Base-by-base conservation (phyloP, 2,888 invertebrate species). In the Apodemia mormo region DNA sequence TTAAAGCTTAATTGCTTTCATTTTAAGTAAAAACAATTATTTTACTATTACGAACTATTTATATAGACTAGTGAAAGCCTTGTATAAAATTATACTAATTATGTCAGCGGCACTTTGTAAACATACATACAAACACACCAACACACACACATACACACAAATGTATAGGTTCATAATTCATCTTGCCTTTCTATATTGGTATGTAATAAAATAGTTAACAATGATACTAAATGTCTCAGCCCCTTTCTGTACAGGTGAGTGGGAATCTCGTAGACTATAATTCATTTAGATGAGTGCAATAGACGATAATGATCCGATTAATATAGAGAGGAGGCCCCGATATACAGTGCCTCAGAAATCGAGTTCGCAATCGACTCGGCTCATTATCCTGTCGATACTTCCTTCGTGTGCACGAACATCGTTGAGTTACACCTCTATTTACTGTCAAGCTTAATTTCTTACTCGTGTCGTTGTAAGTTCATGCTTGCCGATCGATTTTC, bases 311-410 rank as follows among this genome's bases (percentile, higher is more conserved):
- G 82, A 82, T 81, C 81, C 78, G 80, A 87, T 87, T 87, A 88
- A 87, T 86, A 85, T 82, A 80, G 81, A 82, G 82, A 83, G 80
- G 81, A 80, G 83, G 81, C 81, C 78, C 77, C 80, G 78, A 85
- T 54, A 54, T 54, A 84, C 83, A 82, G 82, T 80, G 78, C 33
- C 82, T 79, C 82, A 80, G 80, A 82, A 83, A 85, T 83, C 81
- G 78, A 76, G 81, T 73, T 69, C 73, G 80, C 81, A 82, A 84
- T 85, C 82, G 82, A 77, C 79, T 79, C 79, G 76, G 73, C 80
- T 85, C 83, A 92, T 93, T 92, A 93, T 88, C 84, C 82, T 92
- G 93, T 93, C 93, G 88, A 90, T 93, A 90, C 89, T 79, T 81
- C 85, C 83, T 80, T 88, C 88, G 89, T 86, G 92, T 85, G 88